phyloP scores from a whole-genome alignment of 2,797 vertebrate species.

The Ctenosaura bakeri region DNA sequence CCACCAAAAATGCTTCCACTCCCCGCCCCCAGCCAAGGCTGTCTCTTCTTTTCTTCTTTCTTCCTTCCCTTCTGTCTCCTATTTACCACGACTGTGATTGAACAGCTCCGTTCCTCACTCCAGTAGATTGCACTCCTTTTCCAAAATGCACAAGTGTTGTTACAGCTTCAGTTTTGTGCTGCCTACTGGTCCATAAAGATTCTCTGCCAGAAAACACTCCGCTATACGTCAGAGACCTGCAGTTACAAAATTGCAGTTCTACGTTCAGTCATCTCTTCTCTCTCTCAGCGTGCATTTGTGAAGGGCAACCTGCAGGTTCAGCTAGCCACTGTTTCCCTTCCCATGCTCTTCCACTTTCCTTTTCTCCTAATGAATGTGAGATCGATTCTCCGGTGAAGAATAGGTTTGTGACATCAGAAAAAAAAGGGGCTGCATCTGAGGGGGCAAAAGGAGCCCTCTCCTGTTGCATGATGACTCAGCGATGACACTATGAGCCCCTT shows the following conservation, averaged over 20 bases:
- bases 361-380: slow-evolving; percentile 75
- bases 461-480: slow-evolving; percentile 67
- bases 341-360: slow-evolving; percentile 49
- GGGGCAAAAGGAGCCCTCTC: slow-evolving; percentile 72
- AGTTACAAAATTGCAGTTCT: slow-evolving; percentile 78
- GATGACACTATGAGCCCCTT: slow-evolving; percentile 53
- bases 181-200: slow-evolving; percentile 81
- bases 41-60: slow-evolving; percentile 80
- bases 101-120: slow-evolving; percentile 80
- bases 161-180: slow-evolving; percentile 80
- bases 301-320: slow-evolving; percentile 42
- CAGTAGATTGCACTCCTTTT: slow-evolving; percentile 80
- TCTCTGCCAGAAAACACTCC: slow-evolving; percentile 79
- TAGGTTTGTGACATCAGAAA: slow-evolving; percentile 78
- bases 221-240: slow-evolving; percentile 80
- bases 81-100: slow-evolving; percentile 80
- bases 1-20: slow-evolving; percentile 90
- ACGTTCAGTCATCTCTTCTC: slow-evolving; percentile 57
- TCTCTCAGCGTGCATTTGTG: slow-evolving; percentile 23
- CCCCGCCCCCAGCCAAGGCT: slow-evolving; percentile 81
- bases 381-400: slow-evolving; percentile 77
- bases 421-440: slow-evolving; percentile 69
- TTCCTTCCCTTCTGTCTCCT: slow-evolving; percentile 82
- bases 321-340: slow-evolving; percentile 44
- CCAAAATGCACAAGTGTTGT: slow-evolving; percentile 81